phyloP scores from a whole-genome alignment of 2,888 invertebrate species.

The Protophormia terraenovae region DNA sequence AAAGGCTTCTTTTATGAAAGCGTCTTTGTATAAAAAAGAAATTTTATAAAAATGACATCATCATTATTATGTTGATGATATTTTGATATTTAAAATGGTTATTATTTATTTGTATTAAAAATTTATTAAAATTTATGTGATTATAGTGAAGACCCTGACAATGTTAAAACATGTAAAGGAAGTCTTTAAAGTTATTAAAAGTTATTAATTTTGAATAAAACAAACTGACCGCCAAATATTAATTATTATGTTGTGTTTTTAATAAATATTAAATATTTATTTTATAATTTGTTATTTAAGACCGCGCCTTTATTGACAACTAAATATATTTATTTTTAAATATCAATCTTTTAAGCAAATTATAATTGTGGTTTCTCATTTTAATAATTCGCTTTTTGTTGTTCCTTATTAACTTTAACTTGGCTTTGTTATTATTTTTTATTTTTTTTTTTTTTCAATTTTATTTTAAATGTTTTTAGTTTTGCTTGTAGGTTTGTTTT shows the following conservation, averaged over 20 bases:
- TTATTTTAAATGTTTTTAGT: not conserved
- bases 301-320: conserved; percentile 37
- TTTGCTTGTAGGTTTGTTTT: conserved; percentile 14
- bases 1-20: conserved; percentile 42
- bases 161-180: no score
- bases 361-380: not conserved
- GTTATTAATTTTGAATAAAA: not conserved
- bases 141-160: no score
- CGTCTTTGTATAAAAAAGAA: not conserved
- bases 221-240: conserved; percentile 5
- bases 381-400: not conserved
- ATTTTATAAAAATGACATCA: conserved; percentile 42
- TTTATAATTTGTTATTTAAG: not conserved
- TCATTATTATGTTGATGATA: not conserved
- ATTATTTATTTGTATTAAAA: no score
- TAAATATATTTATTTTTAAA: not conserved
- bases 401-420: conserved; percentile 23
- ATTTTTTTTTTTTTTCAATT: not conserved
- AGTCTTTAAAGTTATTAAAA: not conserved
- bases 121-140: no score
- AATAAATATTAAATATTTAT: not conserved
- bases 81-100: no score
- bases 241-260: not conserved
- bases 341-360: conserved; percentile 1
- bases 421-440: not conserved